Base-by-base conservation (phyloP, 2,797 vertebrate genomes). In the Poeciliopsis turneri region DNA sequence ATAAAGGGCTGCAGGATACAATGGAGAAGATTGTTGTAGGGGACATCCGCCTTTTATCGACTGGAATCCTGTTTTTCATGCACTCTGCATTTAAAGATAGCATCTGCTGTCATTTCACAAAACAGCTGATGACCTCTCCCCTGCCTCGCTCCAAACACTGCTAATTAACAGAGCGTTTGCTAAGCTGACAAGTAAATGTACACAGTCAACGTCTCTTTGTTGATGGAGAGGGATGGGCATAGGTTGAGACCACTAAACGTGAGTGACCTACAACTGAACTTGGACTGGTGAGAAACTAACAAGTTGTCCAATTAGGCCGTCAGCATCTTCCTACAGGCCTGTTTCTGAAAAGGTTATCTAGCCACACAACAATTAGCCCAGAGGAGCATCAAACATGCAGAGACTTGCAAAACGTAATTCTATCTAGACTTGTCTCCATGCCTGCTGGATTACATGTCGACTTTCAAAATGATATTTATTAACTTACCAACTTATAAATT, bases 181-280 rank as follows among this genome's bases (percentile, higher is more conserved):
- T 94, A 91, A 95, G 88, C 92, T 94, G 95, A 95, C 94, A 96
- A 91, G 90, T 93, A 85, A 93, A 94, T 90, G 89, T 89, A 87
- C 57, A 81, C 87, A 43, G 89, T 90, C 79, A 89, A 84, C 94
- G 87, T 92, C 82, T 86, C 76, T 69, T 74, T 72, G 84, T 78
- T 79, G 82, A 73, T 77, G 66, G 43, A 2, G 23, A 46, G 41
- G 64, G 78, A 51, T 18, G 76, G 75, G 73, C 78, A 30, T 10
- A 30, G 12, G 12, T 74, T 92, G 88, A 83, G 87, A 89, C 82
- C 84, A 78, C 87, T 90, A 82, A 82, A 91, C 83, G 69, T 23
- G 66, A 23, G 76, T 94, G 95, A 95, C 94, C 94, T 81, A 33
- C 66, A 53, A 47, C 88, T 95, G 94, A 96, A 96, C 93, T 92